Evolutionary conservation across 2,797 vertebrate species (phyloP), one percentile per base, ranked within the genome.

Genomic region (Nasua narica): DNA sequence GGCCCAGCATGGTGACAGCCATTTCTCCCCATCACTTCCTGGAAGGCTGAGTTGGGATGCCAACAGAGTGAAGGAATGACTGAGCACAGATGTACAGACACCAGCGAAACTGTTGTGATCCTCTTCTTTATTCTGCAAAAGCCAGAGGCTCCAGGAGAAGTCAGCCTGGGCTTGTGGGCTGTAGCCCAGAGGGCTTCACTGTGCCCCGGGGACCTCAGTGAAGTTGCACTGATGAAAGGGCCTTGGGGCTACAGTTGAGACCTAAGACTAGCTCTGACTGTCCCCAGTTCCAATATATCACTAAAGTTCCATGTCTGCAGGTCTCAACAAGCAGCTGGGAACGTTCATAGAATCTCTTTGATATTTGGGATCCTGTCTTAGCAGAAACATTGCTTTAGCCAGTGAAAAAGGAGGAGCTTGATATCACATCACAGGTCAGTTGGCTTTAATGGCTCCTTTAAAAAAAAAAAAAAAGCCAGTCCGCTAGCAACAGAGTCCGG

Each of bases 111-210:
- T 95, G 78, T 29, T 60, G 40, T 54, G 21, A 40, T 85, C 85
- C 82, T 96, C 82, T 91, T 95, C 78, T 95, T 84, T 94, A 95
- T 97, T 97, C 93, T 96, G 60, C 93, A 97, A 76, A 97, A 74
- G n/a, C 15, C 46, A 69, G 16, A 77, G 60, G 67, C 32, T 89
- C 69, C 21, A n/a, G n/a, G 48, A 79, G 21, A 43, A 87, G 77
- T 29, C 40, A 67, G 1, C 69, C 32, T 94, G 58, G 52, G 32
- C 58, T 43, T 81, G 5, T 50, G 18, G 23, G 37, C 50, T 82
- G 2, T 43, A 25, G 79, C 29, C 62, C 52, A 27, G 9, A 77
- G 37, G 76, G 15, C 46, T 37, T 35, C 11, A 15, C 40, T 94
- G 25, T 91, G 95, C 70, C 82, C 40, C 65, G 81, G 87, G 87